These are phyloP conservation scores for Dicentrarchus labrax DNA, from an alignment of 2,113 vertebrate species.

Conservation along the genomic window DNA sequence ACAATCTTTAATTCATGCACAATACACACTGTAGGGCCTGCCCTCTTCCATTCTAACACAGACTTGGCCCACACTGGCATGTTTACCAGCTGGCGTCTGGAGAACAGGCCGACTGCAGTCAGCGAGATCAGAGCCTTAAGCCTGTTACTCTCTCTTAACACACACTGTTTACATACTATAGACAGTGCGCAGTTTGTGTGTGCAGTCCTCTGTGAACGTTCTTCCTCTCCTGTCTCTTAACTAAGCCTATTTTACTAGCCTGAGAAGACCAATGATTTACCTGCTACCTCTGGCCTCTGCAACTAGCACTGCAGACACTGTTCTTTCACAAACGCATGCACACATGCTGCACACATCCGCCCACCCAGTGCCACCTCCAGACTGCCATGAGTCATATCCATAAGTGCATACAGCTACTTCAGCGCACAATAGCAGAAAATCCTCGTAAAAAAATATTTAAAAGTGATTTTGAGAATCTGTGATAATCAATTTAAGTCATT, in stretches of 20 bases:
- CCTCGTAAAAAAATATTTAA: neutral
- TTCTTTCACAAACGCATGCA: conserved; percentile 13
- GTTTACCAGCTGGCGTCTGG: conserved; percentile 82
- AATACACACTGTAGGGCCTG: conserved; percentile 21
- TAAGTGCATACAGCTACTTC: neutral
- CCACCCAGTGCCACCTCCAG: conserved; percentile 12
- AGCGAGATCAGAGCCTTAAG: conserved; percentile 76
- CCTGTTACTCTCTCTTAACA: conserved; percentile 69
- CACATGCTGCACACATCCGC: conserved; percentile 12
- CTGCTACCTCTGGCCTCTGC: conserved; percentile 86
- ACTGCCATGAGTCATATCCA: conserved; percentile 14
- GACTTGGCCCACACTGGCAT: conserved; percentile 63
- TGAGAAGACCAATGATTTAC: conserved; percentile 98
- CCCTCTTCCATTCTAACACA: conserved; percentile 57
- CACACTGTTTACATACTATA: conserved; percentile 78
- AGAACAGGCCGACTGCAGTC: conserved; percentile 60
- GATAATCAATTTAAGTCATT: neutral
- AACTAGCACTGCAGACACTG: conserved; percentile 43
- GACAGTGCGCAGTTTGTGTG: conserved; percentile 67
- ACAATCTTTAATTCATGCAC: conserved; percentile 18
- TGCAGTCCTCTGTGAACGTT: conserved; percentile 85
- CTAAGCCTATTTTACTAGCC: conserved; percentile 95
- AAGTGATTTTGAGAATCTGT: neutral
- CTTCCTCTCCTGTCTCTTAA: conserved; percentile 91
- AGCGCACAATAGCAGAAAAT: neutral